These are phyloP conservation scores for Drosophila paulistorum DNA, from an alignment of 1,140 invertebrate species.

Conservation along the genomic window DNA sequence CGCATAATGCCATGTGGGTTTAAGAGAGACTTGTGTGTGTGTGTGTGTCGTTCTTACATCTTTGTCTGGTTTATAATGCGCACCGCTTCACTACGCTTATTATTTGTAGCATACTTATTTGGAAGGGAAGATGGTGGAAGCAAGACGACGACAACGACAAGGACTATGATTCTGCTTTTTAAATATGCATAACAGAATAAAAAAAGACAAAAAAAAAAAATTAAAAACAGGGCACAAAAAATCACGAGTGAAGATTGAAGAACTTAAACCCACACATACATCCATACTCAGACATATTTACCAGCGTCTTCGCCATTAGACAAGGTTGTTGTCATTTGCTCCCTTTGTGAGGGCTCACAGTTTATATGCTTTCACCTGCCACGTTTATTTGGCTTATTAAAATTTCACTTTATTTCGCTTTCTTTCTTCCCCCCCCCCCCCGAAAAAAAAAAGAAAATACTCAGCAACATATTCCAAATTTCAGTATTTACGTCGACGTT, in stretches of 20 bases:
- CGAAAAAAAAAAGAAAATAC: background rate
- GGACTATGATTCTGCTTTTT: constrained; percentile 30
- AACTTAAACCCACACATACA: constrained; percentile 5
- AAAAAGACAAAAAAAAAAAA: constrained; percentile 1
- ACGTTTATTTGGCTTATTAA: constrained; percentile 61
- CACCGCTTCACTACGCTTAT: constrained; percentile 62
- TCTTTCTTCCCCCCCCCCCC: background rate
- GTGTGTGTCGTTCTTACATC: background rate
- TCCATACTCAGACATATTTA: constrained; percentile 51
- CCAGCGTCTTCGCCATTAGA: constrained; percentile 46
- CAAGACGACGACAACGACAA: background rate
- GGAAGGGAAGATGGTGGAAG: constrained; percentile 17
- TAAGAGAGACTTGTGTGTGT: background rate
- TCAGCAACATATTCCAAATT: background rate
- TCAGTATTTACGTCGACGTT: constrained; percentile 32
- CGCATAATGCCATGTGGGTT: constrained; percentile 56
- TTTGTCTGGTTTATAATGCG: constrained; percentile 52
- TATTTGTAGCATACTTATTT: constrained; percentile 66
- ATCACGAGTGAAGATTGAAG: background rate
- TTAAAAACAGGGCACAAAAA: background rate
- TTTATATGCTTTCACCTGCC: constrained; percentile 41
- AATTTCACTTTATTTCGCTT: constrained; percentile 50
- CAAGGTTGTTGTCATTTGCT: constrained; percentile 11
- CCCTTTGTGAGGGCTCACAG: constrained; percentile 8
- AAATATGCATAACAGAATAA: constrained; percentile 61